Evolutionary conservation across 1,140 invertebrate genomes (phyloP).

Genomic region (Euura lappo): DNA sequence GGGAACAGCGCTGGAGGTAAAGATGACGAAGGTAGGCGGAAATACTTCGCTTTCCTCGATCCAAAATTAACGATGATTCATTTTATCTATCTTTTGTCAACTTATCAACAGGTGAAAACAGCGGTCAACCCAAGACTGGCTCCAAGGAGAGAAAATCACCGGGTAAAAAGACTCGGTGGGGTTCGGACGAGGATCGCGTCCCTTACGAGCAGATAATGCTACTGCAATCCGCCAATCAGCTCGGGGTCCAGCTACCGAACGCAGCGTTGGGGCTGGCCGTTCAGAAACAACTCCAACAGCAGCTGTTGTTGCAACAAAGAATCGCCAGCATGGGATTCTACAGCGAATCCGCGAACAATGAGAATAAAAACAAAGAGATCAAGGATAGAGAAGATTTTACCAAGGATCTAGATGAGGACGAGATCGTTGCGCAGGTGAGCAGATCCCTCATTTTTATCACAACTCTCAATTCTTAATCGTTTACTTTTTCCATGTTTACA

Average conservation of each 20-base stretch:
- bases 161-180: conserved; percentile 57
- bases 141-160: conserved; percentile 47
- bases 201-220: conserved; percentile 57
- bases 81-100: neutral
- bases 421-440: conserved; percentile 46
- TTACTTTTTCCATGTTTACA: conserved; percentile 20
- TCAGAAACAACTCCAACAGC: conserved; percentile 43
- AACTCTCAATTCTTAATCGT: too few relatives aligned
- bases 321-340: conserved; percentile 48
- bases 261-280: conserved; percentile 46
- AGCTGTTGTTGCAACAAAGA: conserved; percentile 21
- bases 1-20: conserved; percentile 38
- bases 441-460: neutral
- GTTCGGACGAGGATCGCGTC: conserved; percentile 57
- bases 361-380: conserved; percentile 57
- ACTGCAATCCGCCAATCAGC: conserved; percentile 52
- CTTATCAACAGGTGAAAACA: conserved; percentile 12
- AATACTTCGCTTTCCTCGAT: neutral
- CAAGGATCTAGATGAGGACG: conserved; percentile 59
- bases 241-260: conserved; percentile 49
- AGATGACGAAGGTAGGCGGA: conserved; percentile 47
- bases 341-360: conserved; percentile 47
- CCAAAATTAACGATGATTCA: conserved; percentile 20
- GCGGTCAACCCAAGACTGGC: neutral
- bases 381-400: conserved; percentile 48